Conservation (phyloP, 2,888 invertebrate genomes). For the Abrostola tripartita region DNA sequence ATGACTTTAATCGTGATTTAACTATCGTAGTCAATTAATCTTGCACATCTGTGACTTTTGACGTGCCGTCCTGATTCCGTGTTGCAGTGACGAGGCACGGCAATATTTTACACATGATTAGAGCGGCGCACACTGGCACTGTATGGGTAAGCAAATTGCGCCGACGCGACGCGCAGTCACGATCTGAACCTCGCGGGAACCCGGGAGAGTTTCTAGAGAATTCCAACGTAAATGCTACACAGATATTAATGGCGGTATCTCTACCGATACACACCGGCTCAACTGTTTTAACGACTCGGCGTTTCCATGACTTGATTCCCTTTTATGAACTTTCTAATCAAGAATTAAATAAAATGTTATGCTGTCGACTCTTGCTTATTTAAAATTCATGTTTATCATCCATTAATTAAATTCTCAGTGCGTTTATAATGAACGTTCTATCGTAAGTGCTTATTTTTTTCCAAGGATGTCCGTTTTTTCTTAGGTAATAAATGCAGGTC, state of each 20-base stretch:
- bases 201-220: slow-evolving; percentile 85
- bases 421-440: slow-evolving; percentile 54
- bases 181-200: slow-evolving; percentile 87
- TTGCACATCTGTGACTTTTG: slow-evolving; percentile 78
- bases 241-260: slow-evolving; percentile 83
- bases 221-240: slow-evolving; percentile 85
- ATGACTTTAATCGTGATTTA: slow-evolving; percentile 73
- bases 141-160: slow-evolving; percentile 88
- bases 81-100: slow-evolving; percentile 80
- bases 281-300: slow-evolving; percentile 45
- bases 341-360: slow-evolving; percentile 51
- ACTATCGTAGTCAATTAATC: slow-evolving; percentile 82
- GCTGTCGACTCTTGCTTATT: slow-evolving; percentile 44
- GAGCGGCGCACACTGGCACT: slow-evolving; percentile 80
- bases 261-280: slow-evolving; percentile 64
- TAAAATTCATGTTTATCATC: slow-evolving; percentile 59
- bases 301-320: slow-evolving; percentile 49
- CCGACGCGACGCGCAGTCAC: slow-evolving; percentile 86
- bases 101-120: slow-evolving; percentile 88
- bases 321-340: slow-evolving; percentile 61
- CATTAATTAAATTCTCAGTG: slow-evolving; percentile 59
- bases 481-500: slow-evolving; percentile 71
- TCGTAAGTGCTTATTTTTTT: slow-evolving; percentile 56
- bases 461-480: slow-evolving; percentile 72
- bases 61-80: slow-evolving; percentile 79